Evolutionary conservation across 2,888 invertebrate genomes (phyloP), one percentile per base, ranked within the genome.

Genomic region (Gasteruption jaculator): DNA sequence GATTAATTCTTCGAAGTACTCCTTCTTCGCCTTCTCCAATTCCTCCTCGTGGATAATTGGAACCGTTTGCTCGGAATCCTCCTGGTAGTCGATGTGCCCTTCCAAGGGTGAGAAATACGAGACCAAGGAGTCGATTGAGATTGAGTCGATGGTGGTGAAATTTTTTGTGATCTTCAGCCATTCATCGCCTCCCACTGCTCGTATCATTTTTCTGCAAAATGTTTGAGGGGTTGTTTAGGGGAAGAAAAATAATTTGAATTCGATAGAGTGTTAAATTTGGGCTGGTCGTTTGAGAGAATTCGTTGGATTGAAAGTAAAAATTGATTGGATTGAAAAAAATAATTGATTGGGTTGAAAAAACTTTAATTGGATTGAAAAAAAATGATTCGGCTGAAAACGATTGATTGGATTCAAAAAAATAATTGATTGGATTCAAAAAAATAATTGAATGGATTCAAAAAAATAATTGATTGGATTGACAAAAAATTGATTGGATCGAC

Each of bases 101-200:
- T 60, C 57, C 27, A 68, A 38, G 3, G 61, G 53, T 5, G 51
- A 32, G 29, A 68, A 67, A 43, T 56, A 68, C 7, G 53, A 50
- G 3, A 50, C 11, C 37, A 68, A 42, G 3, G 56, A 19, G 5
- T 57, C 44, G 0, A 42, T 34, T 1, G 47, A 48, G n/a, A 68
- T 42, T 5, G 56, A 46, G 3, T 56, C 42, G 20, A 68, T 52
- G 5, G 49, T 41, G 21, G 65, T 38, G 33, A 50, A 53, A 14
- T 56, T 52, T 1, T 46, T 38, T 3, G 61, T 12, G 7, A 52
- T 18, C 15, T 40, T 30, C 5, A 47, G 48, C 68, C 68, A 68
- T 22, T 61, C 43, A 4, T 57, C 45, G 0, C 44, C 51, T 4
- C 56, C 57, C 21, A 56, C 57, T 15, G 50, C 43, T 15, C 54